These are phyloP conservation scores for Cryptomyrus ogoouensis DNA, from an alignment of 2,113 vertebrate genomes.

Conservation along the genomic window DNA sequence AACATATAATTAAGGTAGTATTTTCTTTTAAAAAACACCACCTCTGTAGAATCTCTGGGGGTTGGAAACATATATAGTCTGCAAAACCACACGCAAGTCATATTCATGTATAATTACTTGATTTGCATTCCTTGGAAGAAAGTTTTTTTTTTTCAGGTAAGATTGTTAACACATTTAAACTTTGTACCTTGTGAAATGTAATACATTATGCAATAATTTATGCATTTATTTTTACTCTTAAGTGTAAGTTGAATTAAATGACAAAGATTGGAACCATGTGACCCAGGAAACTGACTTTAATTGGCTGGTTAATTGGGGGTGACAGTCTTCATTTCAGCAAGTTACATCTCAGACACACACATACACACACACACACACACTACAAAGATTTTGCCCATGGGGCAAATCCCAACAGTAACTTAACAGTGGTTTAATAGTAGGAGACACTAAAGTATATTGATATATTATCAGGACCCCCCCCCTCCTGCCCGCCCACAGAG, in stretches of 20 bases:
- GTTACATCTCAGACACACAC: neutral
- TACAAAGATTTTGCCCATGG: neutral
- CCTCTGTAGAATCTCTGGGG: neutral
- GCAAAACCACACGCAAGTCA: neutral
- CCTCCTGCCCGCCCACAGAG: neutral
- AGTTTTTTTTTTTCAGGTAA: neutral
- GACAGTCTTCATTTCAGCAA: neutral
- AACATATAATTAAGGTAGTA: neutral
- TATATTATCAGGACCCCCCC: neutral
- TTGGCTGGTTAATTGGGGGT: neutral
- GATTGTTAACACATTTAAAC: neutral
- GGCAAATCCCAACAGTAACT: neutral
- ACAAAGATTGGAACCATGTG: neutral
- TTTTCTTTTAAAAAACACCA: neutral
- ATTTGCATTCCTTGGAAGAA: neutral
- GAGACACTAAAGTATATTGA: neutral
- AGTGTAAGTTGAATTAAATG: neutral
- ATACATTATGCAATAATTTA: neutral
- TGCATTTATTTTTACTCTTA: neutral
- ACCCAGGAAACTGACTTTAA: neutral
- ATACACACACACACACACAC: neutral
- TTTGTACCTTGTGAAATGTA: neutral
- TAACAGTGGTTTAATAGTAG: neutral
- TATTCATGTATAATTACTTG: neutral
- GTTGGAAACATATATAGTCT: neutral